Base-by-base conservation (phyloP, 2,113 vertebrate species). In the Clarias magur region DNA sequence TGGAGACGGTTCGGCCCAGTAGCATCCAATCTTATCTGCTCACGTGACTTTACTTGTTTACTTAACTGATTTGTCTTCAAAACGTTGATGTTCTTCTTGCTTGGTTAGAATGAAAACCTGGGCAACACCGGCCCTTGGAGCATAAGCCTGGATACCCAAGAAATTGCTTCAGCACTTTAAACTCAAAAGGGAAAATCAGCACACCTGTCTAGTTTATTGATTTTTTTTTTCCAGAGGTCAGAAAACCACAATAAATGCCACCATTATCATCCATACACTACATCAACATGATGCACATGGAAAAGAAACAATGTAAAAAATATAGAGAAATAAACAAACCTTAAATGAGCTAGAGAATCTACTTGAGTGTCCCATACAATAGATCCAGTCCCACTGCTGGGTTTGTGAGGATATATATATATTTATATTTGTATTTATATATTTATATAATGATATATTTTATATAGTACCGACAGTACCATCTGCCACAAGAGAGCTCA, bases 191-290 rank as follows among this genome's bases (percentile, higher is more conserved):
- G 60, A 88, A 86, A 81, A 67, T 86, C 87, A 93, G 92, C 92
- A 92, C 91, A 79, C 91, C 48, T 90, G 85, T 92, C 92, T 93
- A 92, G 91, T 94, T 95, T 94, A 94, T 95, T 94, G 89, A 92
- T 91, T 92, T 94, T 93, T 93, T 85, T 89, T 90, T 73, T 85
- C 81, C 83, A 86, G 91, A 93, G 93, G 91, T 93, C 88, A 91
- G 92, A 93, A 88, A 95, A 93, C 89, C 92, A 95, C 94, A 94
- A 89, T 93, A 94, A 93, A 93, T 93, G 92, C 91, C 93, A 94
- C 93, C 92, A 91, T 93, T 89, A 83, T 93, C 94, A 94, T 94
- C 92, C 94, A 78, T 92, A 95, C 93, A 94, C 91, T 93, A 93
- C 91, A 93, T 91, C 91, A 93, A 94, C 90, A 89, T 94, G 93